Evolutionary conservation across 2,113 vertebrate species (phyloP), one percentile per base, ranked within the genome.

Genomic region (Condylura cristata): DNA sequence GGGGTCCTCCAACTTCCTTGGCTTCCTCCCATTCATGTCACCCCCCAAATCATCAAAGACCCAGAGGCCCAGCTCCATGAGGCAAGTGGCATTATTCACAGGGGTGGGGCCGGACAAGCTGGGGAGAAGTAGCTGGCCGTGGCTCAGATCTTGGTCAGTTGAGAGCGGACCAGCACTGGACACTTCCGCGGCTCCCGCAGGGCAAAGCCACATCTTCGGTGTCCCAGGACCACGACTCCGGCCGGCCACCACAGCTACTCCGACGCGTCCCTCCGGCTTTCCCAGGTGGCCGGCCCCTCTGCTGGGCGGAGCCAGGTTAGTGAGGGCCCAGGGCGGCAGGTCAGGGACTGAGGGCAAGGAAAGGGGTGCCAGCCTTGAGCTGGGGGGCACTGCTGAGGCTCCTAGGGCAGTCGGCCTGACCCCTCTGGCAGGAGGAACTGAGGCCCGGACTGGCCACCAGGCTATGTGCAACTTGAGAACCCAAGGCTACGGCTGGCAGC

Each of bases 21-120:
- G 80, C 89, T 51, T 60, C 70, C 58, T 17, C 22, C 68, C 58
- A 28, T 44, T 46, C 58, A 0, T 44, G 58, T 63, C 61, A 63
- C 22, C 68, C 53, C 16, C 60, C 37, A 74, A 60, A 61, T 70
- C 74, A 75, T 96, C 94, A 96, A 92, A 97, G 86, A 34, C 71
- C 16, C 3, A 39, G 66, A 75, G 48, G 82, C 44, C n/a, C 13
- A 1, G 61, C 81, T 93, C 60, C 7, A 1, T n/a, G 82, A 94
- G 92, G 72, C 85, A 44, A 79, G 68, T 28, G 74, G 88, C n/a
- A 28, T 97, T 97, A 96, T 96, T 97, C 95, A 96, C 89, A 79
- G 75, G 96, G 97, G 97, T 58, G 96, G 82, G 93, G 95, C 94
- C 1, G 20, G 44, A 11, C 5, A 17, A 74, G 44, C 72, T 18